Percentiles rank a stretch among this genome's conserved stretches.
These are phyloP conservation scores for Ganaspis brasiliensis DNA, from an alignment of 2,888 invertebrate genomes.

Conservation along the genomic window DNA sequence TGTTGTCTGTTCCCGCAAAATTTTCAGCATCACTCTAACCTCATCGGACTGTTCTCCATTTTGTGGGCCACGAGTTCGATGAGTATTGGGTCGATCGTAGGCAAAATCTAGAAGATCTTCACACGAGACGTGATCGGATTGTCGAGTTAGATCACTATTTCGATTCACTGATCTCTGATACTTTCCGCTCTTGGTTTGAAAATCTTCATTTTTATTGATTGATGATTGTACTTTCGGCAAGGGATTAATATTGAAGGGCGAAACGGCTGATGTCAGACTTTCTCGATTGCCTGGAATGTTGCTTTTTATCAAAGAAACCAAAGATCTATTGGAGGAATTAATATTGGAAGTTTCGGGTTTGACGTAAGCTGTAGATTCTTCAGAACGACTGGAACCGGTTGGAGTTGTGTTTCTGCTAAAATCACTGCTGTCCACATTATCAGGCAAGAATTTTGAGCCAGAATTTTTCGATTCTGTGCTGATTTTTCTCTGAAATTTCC, in stretches of 20 bases:
- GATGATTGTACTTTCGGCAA: conserved; percentile 12
- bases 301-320: conserved; percentile 41
- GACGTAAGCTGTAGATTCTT: conserved; percentile 51
- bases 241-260: conserved; percentile 17
- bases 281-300: background rate
- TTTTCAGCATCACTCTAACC: conserved; percentile 95
- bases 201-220: background rate
- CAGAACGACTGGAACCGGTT: conserved; percentile 44
- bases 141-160: conserved; percentile 71
- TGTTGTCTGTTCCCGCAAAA: conserved; percentile 83
- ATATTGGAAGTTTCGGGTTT: conserved; percentile 42
- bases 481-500: conserved; percentile 62
- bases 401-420: conserved; percentile 64
- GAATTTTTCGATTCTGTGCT: conserved; percentile 65
- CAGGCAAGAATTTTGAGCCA: conserved; percentile 51
- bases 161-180: conserved; percentile 52
- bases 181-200: background rate
- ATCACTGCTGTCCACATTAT: conserved; percentile 51
- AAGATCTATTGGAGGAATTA: conserved; percentile 40
- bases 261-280: conserved; percentile 10
- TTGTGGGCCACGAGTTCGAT: conserved; percentile 89
- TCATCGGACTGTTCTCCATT: conserved; percentile 91
- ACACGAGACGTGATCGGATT: conserved; percentile 92
- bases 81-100: conserved; percentile 87
- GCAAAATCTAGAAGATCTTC: conserved; percentile 95